phyloP scores from a whole-genome alignment of 2,797 vertebrate genomes.

The Rousettus madagascariensis region DNA sequence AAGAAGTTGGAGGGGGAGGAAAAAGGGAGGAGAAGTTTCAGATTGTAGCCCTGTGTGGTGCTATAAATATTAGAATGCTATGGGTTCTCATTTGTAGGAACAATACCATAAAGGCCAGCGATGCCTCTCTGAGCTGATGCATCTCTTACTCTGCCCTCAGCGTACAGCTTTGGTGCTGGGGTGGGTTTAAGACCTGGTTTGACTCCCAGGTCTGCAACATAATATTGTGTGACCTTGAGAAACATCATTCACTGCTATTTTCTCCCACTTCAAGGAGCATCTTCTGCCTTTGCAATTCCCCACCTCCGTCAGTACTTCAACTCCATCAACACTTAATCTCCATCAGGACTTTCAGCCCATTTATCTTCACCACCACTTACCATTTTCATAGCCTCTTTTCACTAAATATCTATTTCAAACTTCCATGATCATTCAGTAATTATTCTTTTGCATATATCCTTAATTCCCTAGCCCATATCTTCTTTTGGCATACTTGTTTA shows the following conservation, averaged over 20 bases:
- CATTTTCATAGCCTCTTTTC: not conserved
- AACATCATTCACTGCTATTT: not conserved
- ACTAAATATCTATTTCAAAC: not conserved
- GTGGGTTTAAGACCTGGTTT: not conserved
- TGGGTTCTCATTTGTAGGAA: not conserved
- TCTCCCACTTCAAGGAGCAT: not conserved
- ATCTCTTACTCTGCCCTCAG: not conserved
- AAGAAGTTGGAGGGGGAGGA: constrained; percentile 12
- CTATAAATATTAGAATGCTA: constrained; percentile 49
- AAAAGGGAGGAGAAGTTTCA: not conserved
- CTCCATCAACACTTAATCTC: not conserved
- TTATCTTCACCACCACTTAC: not conserved
- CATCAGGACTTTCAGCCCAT: not conserved
- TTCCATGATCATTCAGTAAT: not conserved
- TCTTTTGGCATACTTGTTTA: not conserved
- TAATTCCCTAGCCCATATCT: not conserved
- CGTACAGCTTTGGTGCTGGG: not conserved
- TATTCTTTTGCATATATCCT: not conserved
- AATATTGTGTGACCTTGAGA: not conserved
- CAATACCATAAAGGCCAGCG: not conserved
- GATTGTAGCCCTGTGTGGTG: not conserved
- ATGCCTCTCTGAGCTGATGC: not conserved
- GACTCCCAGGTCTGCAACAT: not conserved
- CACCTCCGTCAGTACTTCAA: not conserved
- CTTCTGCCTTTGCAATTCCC: not conserved